Evolutionary conservation across 2,113 vertebrate genomes (phyloP).

Genomic region (Collichthys lucidus): DNA sequence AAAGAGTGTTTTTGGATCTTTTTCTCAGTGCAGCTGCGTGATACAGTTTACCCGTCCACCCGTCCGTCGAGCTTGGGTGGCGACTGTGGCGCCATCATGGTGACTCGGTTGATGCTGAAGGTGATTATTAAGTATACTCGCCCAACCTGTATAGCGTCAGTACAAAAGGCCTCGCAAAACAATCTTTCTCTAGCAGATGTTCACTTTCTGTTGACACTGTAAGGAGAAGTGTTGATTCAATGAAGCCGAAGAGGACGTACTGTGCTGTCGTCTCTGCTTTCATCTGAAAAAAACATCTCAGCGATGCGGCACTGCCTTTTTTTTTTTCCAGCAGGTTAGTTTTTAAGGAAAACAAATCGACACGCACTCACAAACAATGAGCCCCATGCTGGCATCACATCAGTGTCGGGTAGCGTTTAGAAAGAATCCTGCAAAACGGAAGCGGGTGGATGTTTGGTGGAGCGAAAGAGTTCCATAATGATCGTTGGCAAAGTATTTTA

Average conservation of each 20-base stretch:
- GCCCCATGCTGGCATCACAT: neutral
- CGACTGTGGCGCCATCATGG: neutral
- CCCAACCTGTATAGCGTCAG: neutral
- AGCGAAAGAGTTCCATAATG: neutral
- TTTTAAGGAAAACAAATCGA: neutral
- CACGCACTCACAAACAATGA: neutral
- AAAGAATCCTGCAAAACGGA: neutral
- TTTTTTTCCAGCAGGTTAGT: neutral
- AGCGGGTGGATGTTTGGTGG: neutral
- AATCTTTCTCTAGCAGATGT: neutral
- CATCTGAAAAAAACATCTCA: neutral
- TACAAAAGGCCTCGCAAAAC: neutral
- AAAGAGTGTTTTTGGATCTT: neutral
- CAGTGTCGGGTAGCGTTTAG: neutral
- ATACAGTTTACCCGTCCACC: neutral
- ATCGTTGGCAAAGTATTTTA: conserved; percentile 8
- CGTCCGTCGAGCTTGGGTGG: neutral
- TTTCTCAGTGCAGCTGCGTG: neutral
- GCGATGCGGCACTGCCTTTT: neutral
- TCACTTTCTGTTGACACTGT: conserved; percentile 2
- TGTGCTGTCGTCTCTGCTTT: neutral
- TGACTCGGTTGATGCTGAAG: neutral
- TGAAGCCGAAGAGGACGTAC: neutral
- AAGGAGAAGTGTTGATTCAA: neutral
- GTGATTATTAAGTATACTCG: neutral